Evolutionary conservation across 2,888 invertebrate genomes (phyloP).

Genomic region (Dynastes maya): DNA sequence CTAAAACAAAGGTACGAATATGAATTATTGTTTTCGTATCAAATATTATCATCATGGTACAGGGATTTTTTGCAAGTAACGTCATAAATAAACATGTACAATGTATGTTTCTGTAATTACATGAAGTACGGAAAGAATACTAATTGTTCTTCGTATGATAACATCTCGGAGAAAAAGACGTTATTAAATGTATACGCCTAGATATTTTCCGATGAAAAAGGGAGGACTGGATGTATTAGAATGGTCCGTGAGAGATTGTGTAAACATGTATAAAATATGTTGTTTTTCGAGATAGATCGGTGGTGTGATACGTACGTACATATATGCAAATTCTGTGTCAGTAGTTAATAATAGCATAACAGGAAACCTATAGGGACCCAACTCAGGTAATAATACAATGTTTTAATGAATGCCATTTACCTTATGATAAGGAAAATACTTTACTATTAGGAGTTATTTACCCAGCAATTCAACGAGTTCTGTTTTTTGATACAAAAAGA

Average conservation of each 20-base stretch:
- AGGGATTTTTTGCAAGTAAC: constrained; percentile 43
- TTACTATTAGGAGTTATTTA: too few relatives aligned
- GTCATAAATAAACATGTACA: constrained; percentile 44
- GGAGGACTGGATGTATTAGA: constrained; percentile 4
- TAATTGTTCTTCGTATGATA: constrained; percentile 42
- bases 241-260: not conserved
- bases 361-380: too few relatives aligned
- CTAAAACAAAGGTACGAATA: constrained; percentile 46
- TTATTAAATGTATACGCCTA: constrained; percentile 16
- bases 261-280: too few relatives aligned
- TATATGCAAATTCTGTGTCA: too few relatives aligned
- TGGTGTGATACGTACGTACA: too few relatives aligned
- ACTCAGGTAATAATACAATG: too few relatives aligned
- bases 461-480: too few relatives aligned
- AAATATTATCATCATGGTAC: constrained; percentile 27
- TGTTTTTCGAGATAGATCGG: too few relatives aligned
- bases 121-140: constrained; percentile 38
- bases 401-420: too few relatives aligned
- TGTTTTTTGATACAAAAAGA: too few relatives aligned
- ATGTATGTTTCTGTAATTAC: constrained; percentile 42
- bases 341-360: too few relatives aligned
- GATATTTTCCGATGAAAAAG: constrained; percentile 16
- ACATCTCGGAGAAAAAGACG: constrained; percentile 18
- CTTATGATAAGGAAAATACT: too few relatives aligned
- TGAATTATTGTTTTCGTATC: constrained; percentile 45